phyloP scores from a whole-genome alignment of 2,888 invertebrate genomes.

The Alsophila aescularia region DNA sequence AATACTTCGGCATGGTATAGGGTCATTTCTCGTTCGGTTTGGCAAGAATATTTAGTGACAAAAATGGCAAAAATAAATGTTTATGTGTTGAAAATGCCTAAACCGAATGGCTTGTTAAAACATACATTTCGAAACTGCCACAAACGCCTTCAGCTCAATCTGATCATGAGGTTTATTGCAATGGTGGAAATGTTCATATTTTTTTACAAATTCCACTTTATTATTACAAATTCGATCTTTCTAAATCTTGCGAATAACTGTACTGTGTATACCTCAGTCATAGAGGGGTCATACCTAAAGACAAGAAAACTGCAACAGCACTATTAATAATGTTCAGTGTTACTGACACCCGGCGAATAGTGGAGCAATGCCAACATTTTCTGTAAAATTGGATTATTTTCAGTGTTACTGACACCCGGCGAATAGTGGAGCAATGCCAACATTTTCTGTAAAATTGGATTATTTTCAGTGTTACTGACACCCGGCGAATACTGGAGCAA shows the following conservation, averaged over 20 bases:
- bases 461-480: constrained; percentile 19
- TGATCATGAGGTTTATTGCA: too few relatives aligned
- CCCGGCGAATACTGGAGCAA: constrained; percentile 29
- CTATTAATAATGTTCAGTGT: constrained; percentile 24
- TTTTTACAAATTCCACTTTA: too few relatives aligned
- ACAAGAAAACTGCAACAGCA: constrained; percentile 20
- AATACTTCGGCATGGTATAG: too few relatives aligned
- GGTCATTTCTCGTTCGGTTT: too few relatives aligned
- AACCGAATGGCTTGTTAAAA: too few relatives aligned
- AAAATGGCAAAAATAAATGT: too few relatives aligned
- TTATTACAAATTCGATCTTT: too few relatives aligned
- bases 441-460: constrained; percentile 8
- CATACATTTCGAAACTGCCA: too few relatives aligned
- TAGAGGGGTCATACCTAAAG: neutral
- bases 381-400: constrained; percentile 18
- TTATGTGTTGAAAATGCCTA: too few relatives aligned
- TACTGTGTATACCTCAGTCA: neutral
- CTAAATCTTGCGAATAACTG: neutral
- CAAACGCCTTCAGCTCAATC: too few relatives aligned
- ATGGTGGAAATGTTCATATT: too few relatives aligned
- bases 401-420: constrained; percentile 25
- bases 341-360: constrained; percentile 26
- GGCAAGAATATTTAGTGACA: too few relatives aligned
- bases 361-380: constrained; percentile 28
- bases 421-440: constrained; percentile 29